These are phyloP conservation scores for Nylanderia fulva DNA, from an alignment of 1,140 invertebrate genomes.

Conservation along the genomic window DNA sequence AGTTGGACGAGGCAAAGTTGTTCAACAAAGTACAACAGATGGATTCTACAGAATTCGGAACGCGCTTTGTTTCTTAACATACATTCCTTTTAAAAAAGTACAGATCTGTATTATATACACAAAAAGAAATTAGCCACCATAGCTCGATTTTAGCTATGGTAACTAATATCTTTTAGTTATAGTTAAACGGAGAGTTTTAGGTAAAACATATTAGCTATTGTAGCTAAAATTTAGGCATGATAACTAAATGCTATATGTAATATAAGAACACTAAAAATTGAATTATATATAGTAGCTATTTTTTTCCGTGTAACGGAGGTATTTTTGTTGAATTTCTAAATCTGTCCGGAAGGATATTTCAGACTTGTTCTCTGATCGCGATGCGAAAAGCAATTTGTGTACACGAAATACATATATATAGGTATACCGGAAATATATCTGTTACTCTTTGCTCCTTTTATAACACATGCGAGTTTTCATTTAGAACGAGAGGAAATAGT, in stretches of 20 bases:
- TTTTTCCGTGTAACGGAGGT: too few relatives aligned
- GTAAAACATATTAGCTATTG: too few relatives aligned
- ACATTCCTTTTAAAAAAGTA: not conserved
- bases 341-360: not conserved
- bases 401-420: not conserved
- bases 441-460: not conserved
- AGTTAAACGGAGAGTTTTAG: too few relatives aligned
- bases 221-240: too few relatives aligned
- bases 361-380: not conserved
- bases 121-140: too few relatives aligned
- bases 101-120: too few relatives aligned
- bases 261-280: too few relatives aligned
- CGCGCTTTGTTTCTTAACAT: not conserved
- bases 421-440: not conserved
- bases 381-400: not conserved
- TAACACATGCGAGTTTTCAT: not conserved
- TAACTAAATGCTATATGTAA: too few relatives aligned
- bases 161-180: too few relatives aligned
- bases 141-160: too few relatives aligned
- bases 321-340: not conserved
- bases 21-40: constrained; percentile 21
- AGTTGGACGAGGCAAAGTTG: constrained; percentile 29
- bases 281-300: too few relatives aligned
- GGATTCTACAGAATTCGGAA: not conserved
- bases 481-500: not conserved